Evolutionary conservation across 2,888 invertebrate species (phyloP).

Genomic region (Acleris sparsana): DNA sequence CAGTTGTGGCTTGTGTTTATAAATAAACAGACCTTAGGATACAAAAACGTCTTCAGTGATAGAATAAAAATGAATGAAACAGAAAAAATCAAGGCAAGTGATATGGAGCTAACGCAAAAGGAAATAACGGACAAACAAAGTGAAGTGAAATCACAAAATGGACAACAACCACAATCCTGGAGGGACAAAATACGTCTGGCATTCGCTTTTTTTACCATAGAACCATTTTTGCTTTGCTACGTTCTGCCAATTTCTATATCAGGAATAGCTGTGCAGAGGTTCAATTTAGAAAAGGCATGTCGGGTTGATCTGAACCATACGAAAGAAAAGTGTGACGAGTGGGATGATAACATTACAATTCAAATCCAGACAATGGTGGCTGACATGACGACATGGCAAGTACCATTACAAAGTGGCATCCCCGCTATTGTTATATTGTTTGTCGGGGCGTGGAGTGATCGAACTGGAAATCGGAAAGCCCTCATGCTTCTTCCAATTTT

Average conservation of each 20-base stretch:
- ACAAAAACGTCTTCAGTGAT: background rate
- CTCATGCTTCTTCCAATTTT: constrained; percentile 82
- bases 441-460: constrained; percentile 86
- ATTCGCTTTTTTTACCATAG: constrained; percentile 82
- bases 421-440: constrained; percentile 83
- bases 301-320: constrained; percentile 76
- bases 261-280: constrained; percentile 77
- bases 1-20: constrained; percentile 51
- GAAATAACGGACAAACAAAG: background rate
- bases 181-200: constrained; percentile 45
- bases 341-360: constrained; percentile 47
- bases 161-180: constrained; percentile 40
- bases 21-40: constrained; percentile 47
- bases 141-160: constrained; percentile 21
- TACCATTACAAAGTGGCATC: constrained; percentile 79
- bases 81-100: constrained; percentile 23
- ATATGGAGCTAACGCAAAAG: constrained; percentile 19
- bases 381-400: constrained; percentile 81
- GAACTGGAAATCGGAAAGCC: constrained; percentile 81
- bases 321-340: constrained; percentile 73
- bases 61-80: constrained; percentile 1
- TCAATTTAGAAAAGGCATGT: constrained; percentile 84
- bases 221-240: constrained; percentile 86
- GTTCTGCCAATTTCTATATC: constrained; percentile 85
- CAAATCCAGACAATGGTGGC: constrained; percentile 66